These are phyloP conservation scores for Acipenser transmontanus DNA, from an alignment of 2,797 vertebrate species.

Conservation along the genomic window DNA sequence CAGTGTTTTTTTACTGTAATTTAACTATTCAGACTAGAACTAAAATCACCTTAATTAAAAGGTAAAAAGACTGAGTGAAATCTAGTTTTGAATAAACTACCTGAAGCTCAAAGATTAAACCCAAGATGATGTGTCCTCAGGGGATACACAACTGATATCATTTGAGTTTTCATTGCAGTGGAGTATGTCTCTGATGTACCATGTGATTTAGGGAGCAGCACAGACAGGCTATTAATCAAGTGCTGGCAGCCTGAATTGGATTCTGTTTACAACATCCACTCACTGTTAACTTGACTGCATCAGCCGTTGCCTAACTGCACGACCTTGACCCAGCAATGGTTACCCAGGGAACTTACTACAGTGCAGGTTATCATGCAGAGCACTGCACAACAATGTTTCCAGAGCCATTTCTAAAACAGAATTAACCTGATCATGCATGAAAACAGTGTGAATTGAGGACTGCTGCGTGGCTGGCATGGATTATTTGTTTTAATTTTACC, in stretches of 20 bases:
- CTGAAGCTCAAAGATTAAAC: too few species aligned
- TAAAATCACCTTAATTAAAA: too few species aligned
- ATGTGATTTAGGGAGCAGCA: constrained; percentile 20
- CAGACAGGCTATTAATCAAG: constrained; percentile 26
- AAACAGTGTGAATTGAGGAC: constrained; percentile 10
- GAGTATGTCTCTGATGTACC: constrained; percentile 13
- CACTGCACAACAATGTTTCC: constrained; percentile 2
- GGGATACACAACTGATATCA: too few species aligned
- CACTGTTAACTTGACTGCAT: constrained; percentile 3
- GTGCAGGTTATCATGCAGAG: constrained; percentile 1
- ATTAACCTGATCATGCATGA: constrained; percentile 14
- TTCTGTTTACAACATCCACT: constrained; percentile 12
- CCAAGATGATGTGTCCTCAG: too few species aligned
- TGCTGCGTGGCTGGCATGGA: background rate
- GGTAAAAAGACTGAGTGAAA: too few species aligned
- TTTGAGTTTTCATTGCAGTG: background rate
- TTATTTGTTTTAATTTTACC: background rate
- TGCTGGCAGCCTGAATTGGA: background rate
- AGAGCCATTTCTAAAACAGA: constrained; percentile 8
- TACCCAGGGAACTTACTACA: constrained; percentile 19
- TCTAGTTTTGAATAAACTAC: too few species aligned
- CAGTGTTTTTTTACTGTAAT: background rate
- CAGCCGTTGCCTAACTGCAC: constrained; percentile 13
- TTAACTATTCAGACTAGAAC: background rate
- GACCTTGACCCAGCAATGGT: constrained; percentile 25